Conservation (phyloP, 2,888 invertebrate genomes). For the Andrena chrysosceles region DNA sequence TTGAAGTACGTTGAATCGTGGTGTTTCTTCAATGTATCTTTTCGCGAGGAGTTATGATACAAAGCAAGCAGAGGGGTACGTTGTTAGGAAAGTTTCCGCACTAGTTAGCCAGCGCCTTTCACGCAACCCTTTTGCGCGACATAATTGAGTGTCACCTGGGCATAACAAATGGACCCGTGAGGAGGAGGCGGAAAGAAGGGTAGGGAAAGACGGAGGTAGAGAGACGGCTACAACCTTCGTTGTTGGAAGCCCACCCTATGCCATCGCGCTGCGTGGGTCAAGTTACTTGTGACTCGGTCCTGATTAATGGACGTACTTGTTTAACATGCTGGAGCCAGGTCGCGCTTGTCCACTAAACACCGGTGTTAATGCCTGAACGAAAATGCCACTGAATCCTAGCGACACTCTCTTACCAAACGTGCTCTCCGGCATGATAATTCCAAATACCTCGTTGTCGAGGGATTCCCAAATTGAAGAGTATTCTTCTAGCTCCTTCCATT, state of each 20-base stretch:
- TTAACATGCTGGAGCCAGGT: conserved; percentile 77
- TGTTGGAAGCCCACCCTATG: conserved; percentile 75
- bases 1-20: conserved; percentile 55
- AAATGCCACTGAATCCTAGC: conserved; percentile 67
- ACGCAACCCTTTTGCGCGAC: conserved; percentile 77
- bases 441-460: conserved; percentile 1
- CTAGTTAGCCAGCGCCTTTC: conserved; percentile 76
- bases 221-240: conserved; percentile 64
- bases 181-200: conserved; percentile 64
- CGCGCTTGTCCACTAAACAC: conserved; percentile 80
- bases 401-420: conserved; percentile 49
- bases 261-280: conserved; percentile 75
- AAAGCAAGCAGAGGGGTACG: conserved; percentile 58
- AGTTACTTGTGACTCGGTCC: conserved; percentile 78
- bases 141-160: conserved; percentile 84
- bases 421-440: conserved; percentile 24
- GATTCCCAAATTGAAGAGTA: conserved; percentile 5
- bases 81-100: conserved; percentile 77
- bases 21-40: conserved; percentile 63
- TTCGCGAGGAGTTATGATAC: conserved; percentile 50
- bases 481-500: background rate
- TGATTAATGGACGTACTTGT: conserved; percentile 82
- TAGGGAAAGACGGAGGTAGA: conserved; percentile 58
- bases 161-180: conserved; percentile 82
- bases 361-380: conserved; percentile 77